phyloP scores from a whole-genome alignment of 2,113 vertebrate species.

The Oxyura jamaicensis region DNA sequence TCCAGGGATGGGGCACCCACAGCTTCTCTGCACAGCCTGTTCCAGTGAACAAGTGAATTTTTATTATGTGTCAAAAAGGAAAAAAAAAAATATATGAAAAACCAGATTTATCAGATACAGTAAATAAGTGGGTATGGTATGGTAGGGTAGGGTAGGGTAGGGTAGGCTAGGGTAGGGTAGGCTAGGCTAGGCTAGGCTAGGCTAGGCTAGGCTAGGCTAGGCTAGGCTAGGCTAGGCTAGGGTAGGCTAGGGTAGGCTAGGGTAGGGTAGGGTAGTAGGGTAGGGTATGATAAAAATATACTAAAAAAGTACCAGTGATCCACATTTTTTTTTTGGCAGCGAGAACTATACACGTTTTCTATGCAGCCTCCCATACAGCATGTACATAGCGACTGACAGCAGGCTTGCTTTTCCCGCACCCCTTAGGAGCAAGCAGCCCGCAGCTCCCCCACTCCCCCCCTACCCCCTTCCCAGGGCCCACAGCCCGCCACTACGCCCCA shows the following conservation, averaged over 20 bases:
- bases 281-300: neutral
- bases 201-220: no score
- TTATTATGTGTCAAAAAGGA: neutral
- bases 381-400: neutral
- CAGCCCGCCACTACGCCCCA: neutral
- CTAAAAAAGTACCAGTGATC: neutral
- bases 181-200: no score
- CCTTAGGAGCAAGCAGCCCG: neutral
- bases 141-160: accelerated
- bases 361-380: neutral
- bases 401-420: neutral
- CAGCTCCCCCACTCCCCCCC: neutral
- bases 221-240: no score
- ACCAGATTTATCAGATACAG: neutral
- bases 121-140: neutral
- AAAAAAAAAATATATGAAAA: neutral
- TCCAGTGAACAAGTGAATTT: no score
- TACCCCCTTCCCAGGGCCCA: neutral
- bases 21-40: no score
- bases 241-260: no score
- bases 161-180: neutral
- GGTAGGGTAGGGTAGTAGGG: neutral
- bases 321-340: neutral
- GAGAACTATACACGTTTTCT: neutral
- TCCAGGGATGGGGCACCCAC: no score